These are phyloP conservation scores for Telmatochromis brachygnathus DNA, from an alignment of 2,113 vertebrate genomes.

Conservation along the genomic window DNA sequence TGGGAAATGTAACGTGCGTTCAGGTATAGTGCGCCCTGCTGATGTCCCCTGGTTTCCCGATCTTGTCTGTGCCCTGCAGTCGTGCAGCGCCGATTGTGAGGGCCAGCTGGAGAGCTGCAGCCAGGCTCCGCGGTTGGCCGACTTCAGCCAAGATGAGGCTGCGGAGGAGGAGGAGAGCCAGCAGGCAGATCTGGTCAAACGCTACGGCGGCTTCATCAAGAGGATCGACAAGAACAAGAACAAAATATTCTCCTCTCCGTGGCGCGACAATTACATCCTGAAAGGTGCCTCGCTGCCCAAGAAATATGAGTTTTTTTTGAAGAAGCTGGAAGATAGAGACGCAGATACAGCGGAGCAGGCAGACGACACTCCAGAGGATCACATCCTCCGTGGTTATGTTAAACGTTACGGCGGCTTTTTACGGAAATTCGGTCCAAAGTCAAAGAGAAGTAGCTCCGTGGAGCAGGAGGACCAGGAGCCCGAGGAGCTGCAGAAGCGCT, in stretches of 20 bases:
- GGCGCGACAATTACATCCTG: slow-evolving; percentile 65
- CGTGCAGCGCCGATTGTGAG: slow-evolving; percentile 81
- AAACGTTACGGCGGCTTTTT: slow-evolving; percentile 86
- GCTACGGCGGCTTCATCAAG: slow-evolving; percentile 79
- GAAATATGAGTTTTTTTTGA: slow-evolving; percentile 64
- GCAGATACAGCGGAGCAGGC: neutral
- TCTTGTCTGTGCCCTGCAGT: slow-evolving; percentile 56
- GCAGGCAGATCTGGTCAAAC: slow-evolving; percentile 62
- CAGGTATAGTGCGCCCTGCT: neutral
- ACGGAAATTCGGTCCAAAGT: slow-evolving; percentile 80
- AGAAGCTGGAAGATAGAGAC: slow-evolving; percentile 58
- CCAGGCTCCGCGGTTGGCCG: slow-evolving; percentile 17
- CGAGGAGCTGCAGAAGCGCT: slow-evolving; percentile 87
- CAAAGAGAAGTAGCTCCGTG: slow-evolving; percentile 70
- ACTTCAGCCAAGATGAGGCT: slow-evolving; percentile 14
- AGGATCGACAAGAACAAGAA: slow-evolving; percentile 77
- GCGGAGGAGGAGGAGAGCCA: slow-evolving; percentile 33
- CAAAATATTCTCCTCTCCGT: slow-evolving; percentile 56
- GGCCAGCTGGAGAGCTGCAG: slow-evolving; percentile 76
- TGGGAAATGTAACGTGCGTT: neutral
- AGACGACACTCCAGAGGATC: slow-evolving; percentile 28
- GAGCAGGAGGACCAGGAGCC: slow-evolving; percentile 57
- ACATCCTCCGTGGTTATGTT: neutral
- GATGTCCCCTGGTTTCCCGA: neutral
- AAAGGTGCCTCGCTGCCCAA: slow-evolving; percentile 56